phyloP scores from a whole-genome alignment of 1,140 invertebrate species.

The Lepeophtheirus salmonis region DNA sequence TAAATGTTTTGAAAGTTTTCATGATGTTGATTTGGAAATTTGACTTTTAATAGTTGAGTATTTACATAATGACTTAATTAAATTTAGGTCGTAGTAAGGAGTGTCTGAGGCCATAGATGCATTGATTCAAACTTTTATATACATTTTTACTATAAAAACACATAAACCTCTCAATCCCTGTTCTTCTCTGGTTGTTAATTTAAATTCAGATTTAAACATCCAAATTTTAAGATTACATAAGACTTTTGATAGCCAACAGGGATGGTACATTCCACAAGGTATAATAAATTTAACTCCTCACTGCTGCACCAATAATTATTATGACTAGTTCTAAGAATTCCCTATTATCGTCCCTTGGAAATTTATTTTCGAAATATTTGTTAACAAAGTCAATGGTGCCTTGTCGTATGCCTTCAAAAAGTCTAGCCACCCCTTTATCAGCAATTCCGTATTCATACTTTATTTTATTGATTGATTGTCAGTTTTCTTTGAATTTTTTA shows the following conservation, averaged over 20 bases:
- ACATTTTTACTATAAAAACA: neutral
- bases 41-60: neutral
- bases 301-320: neutral
- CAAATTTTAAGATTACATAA: neutral
- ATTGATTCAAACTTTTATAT: neutral
- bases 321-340: neutral
- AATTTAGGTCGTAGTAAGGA: neutral
- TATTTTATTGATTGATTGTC: too few species aligned
- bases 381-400: neutral
- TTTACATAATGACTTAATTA: neutral
- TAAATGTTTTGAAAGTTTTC: neutral
- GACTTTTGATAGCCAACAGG: neutral
- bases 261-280: neutral
- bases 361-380: neutral
- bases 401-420: neutral
- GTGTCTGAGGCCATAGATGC: neutral
- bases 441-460: too few species aligned
- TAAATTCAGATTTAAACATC: neutral
- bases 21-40: neutral
- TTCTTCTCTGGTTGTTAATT: neutral
- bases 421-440: too few species aligned
- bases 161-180: neutral
- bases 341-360: neutral
- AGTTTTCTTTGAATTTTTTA: too few species aligned
- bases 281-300: neutral